phyloP scores from a whole-genome alignment of 2,113 vertebrate species.

The Pseudopipra pipra region DNA sequence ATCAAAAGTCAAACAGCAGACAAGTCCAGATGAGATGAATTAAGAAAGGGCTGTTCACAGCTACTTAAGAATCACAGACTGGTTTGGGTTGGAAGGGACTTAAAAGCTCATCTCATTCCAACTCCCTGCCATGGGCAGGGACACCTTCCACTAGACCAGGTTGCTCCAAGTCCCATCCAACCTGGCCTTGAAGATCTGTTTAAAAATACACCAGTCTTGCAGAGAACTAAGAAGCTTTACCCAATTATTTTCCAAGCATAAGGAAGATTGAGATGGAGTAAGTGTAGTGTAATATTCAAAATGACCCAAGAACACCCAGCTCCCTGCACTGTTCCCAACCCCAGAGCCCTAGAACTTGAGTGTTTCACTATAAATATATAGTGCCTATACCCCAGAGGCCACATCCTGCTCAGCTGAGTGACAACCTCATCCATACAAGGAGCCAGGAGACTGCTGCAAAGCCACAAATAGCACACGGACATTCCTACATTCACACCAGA shows the following conservation, averaged over 20 bases:
- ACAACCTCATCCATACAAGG: neutral
- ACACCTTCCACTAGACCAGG: neutral
- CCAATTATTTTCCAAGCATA: neutral
- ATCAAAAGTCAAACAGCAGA: neutral
- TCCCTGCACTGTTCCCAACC: neutral
- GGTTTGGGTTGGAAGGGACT: neutral
- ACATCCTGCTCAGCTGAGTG: accelerated
- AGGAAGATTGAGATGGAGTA: neutral
- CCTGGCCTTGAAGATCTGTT: neutral
- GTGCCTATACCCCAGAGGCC: neutral
- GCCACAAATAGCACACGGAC: neutral
- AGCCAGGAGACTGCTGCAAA: neutral
- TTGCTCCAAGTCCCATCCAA: neutral
- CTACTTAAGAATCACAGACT: neutral
- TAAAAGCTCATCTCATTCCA: neutral
- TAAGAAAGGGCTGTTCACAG: neutral
- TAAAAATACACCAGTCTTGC: neutral
- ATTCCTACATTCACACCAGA: neutral
- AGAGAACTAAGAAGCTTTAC: neutral
- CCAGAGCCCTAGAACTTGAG: neutral
- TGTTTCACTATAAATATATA: neutral
- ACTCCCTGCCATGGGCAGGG: neutral
- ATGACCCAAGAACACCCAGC: neutral
- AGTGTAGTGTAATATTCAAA: neutral
- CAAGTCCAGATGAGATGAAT: neutral